phyloP scores from a whole-genome alignment of 1,140 invertebrate genomes.

The Coenobita brevimanus region DNA sequence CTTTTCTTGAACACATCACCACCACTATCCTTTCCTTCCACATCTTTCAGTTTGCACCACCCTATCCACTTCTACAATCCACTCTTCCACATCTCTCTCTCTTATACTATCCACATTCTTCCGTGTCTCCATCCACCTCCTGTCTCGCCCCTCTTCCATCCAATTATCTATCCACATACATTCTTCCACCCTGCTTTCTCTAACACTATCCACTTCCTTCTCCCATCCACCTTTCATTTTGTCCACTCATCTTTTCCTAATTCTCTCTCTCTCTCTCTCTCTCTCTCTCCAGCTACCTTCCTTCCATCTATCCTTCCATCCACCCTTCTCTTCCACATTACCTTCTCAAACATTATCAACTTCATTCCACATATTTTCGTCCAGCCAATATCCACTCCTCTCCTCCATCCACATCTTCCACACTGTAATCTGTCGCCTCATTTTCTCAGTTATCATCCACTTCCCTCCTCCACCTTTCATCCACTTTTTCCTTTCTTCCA shows the following conservation, averaged over 20 bases:
- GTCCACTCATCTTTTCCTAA: too few species aligned
- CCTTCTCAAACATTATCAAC: conserved; percentile 1
- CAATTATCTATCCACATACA: neutral
- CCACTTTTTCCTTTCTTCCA: neutral
- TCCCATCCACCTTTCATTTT: too few species aligned
- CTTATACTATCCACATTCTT: conserved; percentile 43
- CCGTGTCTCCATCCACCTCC: conserved; percentile 32
- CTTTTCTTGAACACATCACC: too few species aligned
- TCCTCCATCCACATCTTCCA: neutral
- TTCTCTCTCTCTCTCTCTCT: neutral
- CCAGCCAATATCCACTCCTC: neutral
- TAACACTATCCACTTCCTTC: neutral
- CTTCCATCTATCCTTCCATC: neutral
- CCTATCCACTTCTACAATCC: too few species aligned
- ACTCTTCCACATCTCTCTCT: conserved; percentile 18
- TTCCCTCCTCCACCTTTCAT: neutral
- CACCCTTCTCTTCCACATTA: conserved; percentile 12
- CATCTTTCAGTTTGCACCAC: too few species aligned
- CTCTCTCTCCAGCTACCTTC: neutral
- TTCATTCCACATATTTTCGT: too few species aligned
- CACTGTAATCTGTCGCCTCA: neutral
- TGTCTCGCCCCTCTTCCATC: neutral
- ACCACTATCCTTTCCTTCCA: too few species aligned
- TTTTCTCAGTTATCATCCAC: too few species aligned
- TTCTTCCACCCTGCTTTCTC: neutral